Percentiles rank a stretch among this genome's conserved stretches.
Evolutionary conservation across 2,888 invertebrate genomes (phyloP).

Genomic region (Epirrita christyi): DNA sequence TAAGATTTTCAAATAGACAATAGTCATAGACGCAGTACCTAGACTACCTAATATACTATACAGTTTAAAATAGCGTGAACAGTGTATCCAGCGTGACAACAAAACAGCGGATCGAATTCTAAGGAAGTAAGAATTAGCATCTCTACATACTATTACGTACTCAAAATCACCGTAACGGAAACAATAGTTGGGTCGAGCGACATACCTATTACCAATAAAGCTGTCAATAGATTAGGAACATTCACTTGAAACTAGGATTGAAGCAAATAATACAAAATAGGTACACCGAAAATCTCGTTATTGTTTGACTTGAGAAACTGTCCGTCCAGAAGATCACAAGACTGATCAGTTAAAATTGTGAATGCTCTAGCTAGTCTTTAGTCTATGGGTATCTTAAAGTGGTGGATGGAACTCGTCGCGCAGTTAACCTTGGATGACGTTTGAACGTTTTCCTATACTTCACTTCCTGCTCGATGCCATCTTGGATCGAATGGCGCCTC

Average conservation of each 20-base stretch:
- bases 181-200: constrained; percentile 50
- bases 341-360: neutral
- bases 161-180: constrained; percentile 58
- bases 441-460: constrained; percentile 81
- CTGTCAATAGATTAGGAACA: neutral
- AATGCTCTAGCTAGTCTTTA: constrained; percentile 34
- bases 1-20: no score
- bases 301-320: neutral
- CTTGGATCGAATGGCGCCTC: constrained; percentile 59
- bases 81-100: constrained; percentile 7
- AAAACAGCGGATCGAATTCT: constrained; percentile 26
- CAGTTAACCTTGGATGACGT: constrained; percentile 75
- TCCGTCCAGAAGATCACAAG: neutral
- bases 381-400: constrained; percentile 43
- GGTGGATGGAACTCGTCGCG: constrained; percentile 65
- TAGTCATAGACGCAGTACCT: no score
- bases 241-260: neutral
- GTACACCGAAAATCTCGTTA: neutral
- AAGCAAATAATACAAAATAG: neutral
- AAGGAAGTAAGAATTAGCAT: constrained; percentile 36
- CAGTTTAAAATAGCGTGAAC: neutral
- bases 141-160: constrained; percentile 33
- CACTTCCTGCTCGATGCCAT: constrained; percentile 80
- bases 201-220: constrained; percentile 3
- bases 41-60: no score